Percentiles rank a stretch among this genome's conserved stretches.
phyloP scores from a whole-genome alignment of 1,140 invertebrate genomes.

The Vanessa tameamea region DNA sequence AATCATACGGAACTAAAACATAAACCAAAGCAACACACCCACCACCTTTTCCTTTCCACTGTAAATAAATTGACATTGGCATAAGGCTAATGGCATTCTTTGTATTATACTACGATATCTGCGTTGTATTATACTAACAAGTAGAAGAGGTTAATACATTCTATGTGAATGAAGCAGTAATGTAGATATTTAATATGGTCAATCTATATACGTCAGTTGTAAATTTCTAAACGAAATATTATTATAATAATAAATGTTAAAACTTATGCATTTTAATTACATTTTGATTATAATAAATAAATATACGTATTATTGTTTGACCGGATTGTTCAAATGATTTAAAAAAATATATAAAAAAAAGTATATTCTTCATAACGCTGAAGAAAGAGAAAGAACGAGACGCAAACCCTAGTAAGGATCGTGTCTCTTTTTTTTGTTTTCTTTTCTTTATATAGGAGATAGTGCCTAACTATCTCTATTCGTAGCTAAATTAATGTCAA shows the following conservation, averaged over 20 bases:
- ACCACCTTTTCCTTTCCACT: slow-evolving; percentile 71
- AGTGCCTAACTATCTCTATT: too few relatives aligned
- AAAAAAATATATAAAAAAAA: too few relatives aligned
- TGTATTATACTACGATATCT: neutral
- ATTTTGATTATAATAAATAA: too few relatives aligned
- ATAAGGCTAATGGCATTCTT: slow-evolving; percentile 2
- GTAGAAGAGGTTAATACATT: neutral
- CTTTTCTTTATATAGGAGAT: too few relatives aligned
- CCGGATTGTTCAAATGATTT: too few relatives aligned
- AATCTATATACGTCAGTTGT: neutral
- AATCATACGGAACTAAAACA: slow-evolving; percentile 58
- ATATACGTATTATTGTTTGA: too few relatives aligned
- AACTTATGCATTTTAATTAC: neutral
- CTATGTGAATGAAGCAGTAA: neutral
- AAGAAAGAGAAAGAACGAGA: too few relatives aligned
- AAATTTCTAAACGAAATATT: neutral
- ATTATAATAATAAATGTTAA: neutral
- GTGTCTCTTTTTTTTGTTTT: too few relatives aligned
- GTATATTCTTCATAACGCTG: too few relatives aligned
- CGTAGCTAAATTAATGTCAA: too few relatives aligned
- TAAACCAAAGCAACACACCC: slow-evolving; percentile 71
- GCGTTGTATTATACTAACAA: neutral
- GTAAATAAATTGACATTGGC: slow-evolving; percentile 60
- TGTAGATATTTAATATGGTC: neutral
- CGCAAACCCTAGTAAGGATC: too few relatives aligned